These are phyloP conservation scores for Galeruca laticollis DNA, from an alignment of 2,888 invertebrate species.

Conservation along the genomic window DNA sequence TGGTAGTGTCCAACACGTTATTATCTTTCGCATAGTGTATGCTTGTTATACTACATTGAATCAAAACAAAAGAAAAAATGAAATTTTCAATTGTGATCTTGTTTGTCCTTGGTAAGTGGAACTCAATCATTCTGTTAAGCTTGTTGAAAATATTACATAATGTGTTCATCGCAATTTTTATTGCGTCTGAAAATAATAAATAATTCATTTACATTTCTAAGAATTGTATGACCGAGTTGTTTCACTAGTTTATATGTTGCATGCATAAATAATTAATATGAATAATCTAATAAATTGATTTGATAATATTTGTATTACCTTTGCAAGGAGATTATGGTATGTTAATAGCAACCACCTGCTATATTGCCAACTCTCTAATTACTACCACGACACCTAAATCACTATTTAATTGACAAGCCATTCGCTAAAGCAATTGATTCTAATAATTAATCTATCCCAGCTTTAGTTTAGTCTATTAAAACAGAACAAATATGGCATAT, in stretches of 20 bases:
- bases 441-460: too few relatives aligned
- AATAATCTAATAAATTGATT: too few relatives aligned
- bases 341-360: too few relatives aligned
- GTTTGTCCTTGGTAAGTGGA: constrained; percentile 53
- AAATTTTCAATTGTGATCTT: constrained; percentile 51
- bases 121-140: constrained; percentile 26
- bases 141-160: constrained; percentile 24
- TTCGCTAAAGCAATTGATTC: too few relatives aligned
- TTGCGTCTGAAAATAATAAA: constrained; percentile 8
- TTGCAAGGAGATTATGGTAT: too few relatives aligned
- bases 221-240: neutral
- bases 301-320: too few relatives aligned
- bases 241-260: neutral
- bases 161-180: neutral
- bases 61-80: constrained; percentile 45
- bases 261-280: neutral
- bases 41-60: neutral
- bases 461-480: too few relatives aligned
- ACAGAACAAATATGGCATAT: too few relatives aligned
- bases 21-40: constrained; percentile 24
- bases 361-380: too few relatives aligned
- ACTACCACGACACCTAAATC: too few relatives aligned
- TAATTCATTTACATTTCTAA: neutral
- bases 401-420: too few relatives aligned
- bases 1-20: constrained; percentile 26